Percentiles rank a stretch among this genome's conserved stretches.
Evolutionary conservation across 2,888 invertebrate species (phyloP).

Genomic region (Tillus elongatus): DNA sequence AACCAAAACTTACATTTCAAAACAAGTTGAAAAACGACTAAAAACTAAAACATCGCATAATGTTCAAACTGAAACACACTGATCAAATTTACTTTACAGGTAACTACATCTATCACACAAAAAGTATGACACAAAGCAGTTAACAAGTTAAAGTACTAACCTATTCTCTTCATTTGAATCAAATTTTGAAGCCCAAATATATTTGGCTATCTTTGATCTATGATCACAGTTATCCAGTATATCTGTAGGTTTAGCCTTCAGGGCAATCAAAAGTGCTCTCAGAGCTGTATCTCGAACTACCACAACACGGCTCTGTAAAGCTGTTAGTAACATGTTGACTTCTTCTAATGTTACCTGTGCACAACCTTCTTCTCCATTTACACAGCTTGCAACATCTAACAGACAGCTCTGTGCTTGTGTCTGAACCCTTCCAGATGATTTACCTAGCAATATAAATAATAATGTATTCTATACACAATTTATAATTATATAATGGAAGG

Average conservation of each 20-base stretch:
- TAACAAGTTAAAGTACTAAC: conserved; percentile 31
- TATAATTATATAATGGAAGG: conserved; percentile 2
- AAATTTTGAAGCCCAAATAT: conserved; percentile 76
- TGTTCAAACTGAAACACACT: conserved; percentile 1
- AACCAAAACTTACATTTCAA: conserved; percentile 12
- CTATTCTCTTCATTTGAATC: conserved; percentile 70
- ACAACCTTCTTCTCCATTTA: conserved; percentile 58
- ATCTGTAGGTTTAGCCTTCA: conserved; percentile 52
- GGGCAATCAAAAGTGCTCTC: conserved; percentile 58
- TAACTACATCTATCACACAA: too few relatives aligned
- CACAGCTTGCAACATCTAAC: conserved; percentile 67
- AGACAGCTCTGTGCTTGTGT: conserved; percentile 71
- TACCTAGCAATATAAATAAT: conserved; percentile 40
- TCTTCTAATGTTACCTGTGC: conserved; percentile 58
- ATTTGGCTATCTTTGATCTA: conserved; percentile 54
- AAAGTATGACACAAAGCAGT: too few relatives aligned
- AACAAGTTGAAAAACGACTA: background rate
- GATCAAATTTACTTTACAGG: too few relatives aligned
- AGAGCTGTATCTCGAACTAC: conserved; percentile 74
- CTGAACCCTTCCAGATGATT: conserved; percentile 60
- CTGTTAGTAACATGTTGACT: conserved; percentile 64
- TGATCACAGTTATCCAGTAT: conserved; percentile 48
- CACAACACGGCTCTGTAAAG: conserved; percentile 62
- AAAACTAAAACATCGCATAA: background rate
- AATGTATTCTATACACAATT: too few relatives aligned